Conservation (phyloP, 2,113 vertebrate species). For the Cochlearius cochlearius region DNA sequence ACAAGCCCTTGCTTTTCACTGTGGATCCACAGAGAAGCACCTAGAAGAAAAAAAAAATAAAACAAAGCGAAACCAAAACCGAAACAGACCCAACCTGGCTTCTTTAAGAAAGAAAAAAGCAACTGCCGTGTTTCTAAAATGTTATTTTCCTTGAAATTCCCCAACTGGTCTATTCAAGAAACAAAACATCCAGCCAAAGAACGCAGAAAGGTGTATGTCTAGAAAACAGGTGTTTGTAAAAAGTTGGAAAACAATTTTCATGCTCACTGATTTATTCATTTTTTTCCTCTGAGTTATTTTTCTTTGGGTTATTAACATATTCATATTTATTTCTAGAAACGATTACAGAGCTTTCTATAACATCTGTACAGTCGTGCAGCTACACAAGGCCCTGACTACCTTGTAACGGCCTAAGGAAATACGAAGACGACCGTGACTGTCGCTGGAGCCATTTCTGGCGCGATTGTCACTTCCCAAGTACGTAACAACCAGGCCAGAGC, state of each 20-base stretch:
- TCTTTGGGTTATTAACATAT: background rate
- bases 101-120: background rate
- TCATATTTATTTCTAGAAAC: background rate
- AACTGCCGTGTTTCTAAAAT: background rate
- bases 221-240: background rate
- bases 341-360: background rate
- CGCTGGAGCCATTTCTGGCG: background rate
- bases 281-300: background rate
- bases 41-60: background rate
- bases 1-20: slow-evolving; percentile 23
- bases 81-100: background rate
- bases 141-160: background rate
- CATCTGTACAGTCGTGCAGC: background rate
- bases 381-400: background rate
- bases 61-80: background rate
- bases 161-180: background rate
- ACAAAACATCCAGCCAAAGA: background rate
- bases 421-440: background rate
- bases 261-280: background rate
- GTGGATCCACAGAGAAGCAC: background rate
- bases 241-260: background rate
- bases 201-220: background rate
- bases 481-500: background rate
- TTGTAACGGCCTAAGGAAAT: background rate
- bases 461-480: background rate